Evolutionary conservation across 1,140 invertebrate genomes (phyloP), one percentile per base, ranked within the genome.

Genomic region (Agrilus planipennis): DNA sequence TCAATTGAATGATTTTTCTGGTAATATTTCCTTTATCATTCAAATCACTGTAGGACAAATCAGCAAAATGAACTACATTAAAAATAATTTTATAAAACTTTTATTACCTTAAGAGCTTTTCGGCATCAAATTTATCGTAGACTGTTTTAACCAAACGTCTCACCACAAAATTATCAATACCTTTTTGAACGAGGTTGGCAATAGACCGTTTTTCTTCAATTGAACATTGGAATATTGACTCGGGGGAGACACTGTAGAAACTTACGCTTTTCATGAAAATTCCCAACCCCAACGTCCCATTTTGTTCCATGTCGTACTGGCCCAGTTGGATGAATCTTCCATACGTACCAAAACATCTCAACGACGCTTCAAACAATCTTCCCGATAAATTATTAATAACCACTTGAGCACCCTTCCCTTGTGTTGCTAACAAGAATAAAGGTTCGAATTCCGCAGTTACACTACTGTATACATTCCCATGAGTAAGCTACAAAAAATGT

Each of bases 291-390:
- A 82, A 60, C 27, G 65, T 58, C 34, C 72, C 73, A 53, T 82
- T 77, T 46, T 79, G 76, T 10, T 74, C 71, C 16, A 80, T 53
- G 60, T 82, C 79, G 53, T 74, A 75, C 63, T 82, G 82, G 30
- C 80, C 79, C 47, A 82, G 79, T 61, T 84, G 81, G 19, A 83
- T 51, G 54, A 84, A 81, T 29, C 75, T 59, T 28, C 80, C 79
- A 53, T 77, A 75, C 31, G 67, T 57, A 14, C 72, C 74, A 16
- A 84, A 53, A 52, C 77, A 73, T 41, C 73, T 57, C 11, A 82
- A 48, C 45, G 72, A 74, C 23, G 74, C 75, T 50, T 76, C 76
- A 4, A 81, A 59, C 52, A 77, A 70, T 34, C 73, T 70, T 27
- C 74, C 73, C 16, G 75, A 67, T 4, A 79, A 54, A 15, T 74